Conservation (phyloP, 2,888 invertebrate species). For the Epirrhoe tristata region DNA sequence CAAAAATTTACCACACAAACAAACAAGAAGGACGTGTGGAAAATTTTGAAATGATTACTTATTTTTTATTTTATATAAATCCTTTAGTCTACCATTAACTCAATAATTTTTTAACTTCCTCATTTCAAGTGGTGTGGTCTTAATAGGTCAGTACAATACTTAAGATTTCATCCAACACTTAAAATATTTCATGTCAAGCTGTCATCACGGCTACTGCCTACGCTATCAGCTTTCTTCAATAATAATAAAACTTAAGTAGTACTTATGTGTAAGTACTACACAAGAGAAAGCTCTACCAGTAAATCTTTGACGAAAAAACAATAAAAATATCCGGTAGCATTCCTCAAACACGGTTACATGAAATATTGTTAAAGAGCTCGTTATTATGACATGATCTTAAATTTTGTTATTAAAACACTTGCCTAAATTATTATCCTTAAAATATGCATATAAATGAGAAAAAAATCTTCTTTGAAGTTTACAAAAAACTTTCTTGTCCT, state of each 20-base stretch:
- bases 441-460: not conserved
- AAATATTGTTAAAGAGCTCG: not conserved
- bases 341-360: conserved; percentile 3
- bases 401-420: too few relatives aligned
- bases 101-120: conserved; percentile 18
- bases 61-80: not conserved
- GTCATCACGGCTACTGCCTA: conserved; percentile 60
- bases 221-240: conserved; percentile 52
- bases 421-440: too few relatives aligned
- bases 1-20: too few relatives aligned
- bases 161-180: conserved; percentile 37
- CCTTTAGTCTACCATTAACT: not conserved
- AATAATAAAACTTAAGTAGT: conserved; percentile 45
- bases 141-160: conserved; percentile 44
- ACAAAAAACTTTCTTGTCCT: conserved; percentile 55
- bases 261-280: conserved; percentile 39
- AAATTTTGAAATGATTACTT: too few relatives aligned
- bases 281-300: conserved; percentile 42
- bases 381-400: not conserved
- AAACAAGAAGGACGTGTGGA: too few relatives aligned
- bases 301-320: conserved; percentile 37
- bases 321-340: conserved; percentile 38
- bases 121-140: conserved; percentile 32
- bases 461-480: conserved; percentile 12
- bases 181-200: conserved; percentile 49